Base-by-base conservation (phyloP, 2,113 vertebrate genomes). In the Tupaia tana region DNA sequence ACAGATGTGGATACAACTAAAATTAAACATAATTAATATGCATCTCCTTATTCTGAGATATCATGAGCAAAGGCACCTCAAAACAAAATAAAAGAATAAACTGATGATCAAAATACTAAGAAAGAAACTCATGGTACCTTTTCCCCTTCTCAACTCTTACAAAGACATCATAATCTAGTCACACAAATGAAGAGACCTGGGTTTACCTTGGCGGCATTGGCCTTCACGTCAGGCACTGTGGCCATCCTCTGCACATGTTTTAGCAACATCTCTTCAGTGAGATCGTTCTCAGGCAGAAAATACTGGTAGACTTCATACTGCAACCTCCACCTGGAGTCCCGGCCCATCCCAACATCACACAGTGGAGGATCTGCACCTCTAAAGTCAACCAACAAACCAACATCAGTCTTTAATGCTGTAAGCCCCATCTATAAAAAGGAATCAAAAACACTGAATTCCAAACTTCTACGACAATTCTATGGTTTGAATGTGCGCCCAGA, bases 291-390 rank as follows among this genome's bases (percentile, higher is more conserved):
- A 0, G 99, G 99, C 59, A 99, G 98, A 97, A 99, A 99, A 97
- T 99, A 99, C 98, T 99, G 99, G 96, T 99, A 99, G 91, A 99
- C 73, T 0, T 99, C 99, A 0, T 99, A 99, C 91, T 52, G 98
- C 93, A 99, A 96, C 20, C 99, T 98, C 99, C 99, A 99, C 27
- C 98, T 98, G 0, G 98, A 98, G 95, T 91, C 88, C 63, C 27
- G 70, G 0, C 75, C 98, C 0, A 88, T 98, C 4, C 97, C 97
- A 0, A 96, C 70, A 3, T 99, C 99, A 22, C 99, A 99, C 0
- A 93, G 67, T 0, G 98, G 98, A 13, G 99, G 98, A 75, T 31
- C 34, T 22, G 54, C 73, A 4, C 98, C 99, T 97, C 99, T 99
- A 97, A 58, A 98, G 91, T 13, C 81, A 96, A 81, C 29, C 94